phyloP scores from a whole-genome alignment of 2,888 invertebrate species.

The Xylota segnis region DNA sequence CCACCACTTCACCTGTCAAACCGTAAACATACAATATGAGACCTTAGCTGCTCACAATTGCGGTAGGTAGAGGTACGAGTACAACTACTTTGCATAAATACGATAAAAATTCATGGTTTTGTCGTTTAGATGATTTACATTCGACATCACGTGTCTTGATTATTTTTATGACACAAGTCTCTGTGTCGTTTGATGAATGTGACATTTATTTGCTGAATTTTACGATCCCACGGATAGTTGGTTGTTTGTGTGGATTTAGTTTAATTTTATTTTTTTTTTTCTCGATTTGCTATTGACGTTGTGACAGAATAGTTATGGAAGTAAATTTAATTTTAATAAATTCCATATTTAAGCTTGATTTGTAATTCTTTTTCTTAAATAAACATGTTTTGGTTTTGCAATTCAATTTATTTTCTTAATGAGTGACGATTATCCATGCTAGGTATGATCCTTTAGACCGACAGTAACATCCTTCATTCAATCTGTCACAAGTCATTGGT shows the following conservation, averaged over 20 bases:
- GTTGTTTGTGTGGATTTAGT: background rate
- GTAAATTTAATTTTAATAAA: no score
- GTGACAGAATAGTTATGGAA: background rate
- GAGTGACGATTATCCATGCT: no score
- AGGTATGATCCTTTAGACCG: no score
- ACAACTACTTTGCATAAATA: slow-evolving; percentile 42
- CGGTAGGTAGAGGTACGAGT: slow-evolving; percentile 34
- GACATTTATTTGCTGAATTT: slow-evolving; percentile 61
- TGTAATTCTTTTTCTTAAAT: no score
- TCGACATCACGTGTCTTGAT: slow-evolving; percentile 56
- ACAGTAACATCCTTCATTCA: no score
- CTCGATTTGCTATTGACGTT: background rate
- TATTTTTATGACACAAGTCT: slow-evolving; percentile 53
- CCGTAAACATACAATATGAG: slow-evolving; percentile 19
- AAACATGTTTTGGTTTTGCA: no score
- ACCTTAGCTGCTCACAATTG: slow-evolving; percentile 6
- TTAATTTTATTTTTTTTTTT: background rate
- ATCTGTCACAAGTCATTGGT: no score
- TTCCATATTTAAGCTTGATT: no score
- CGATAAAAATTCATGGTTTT: slow-evolving; percentile 37
- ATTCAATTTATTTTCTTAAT: no score
- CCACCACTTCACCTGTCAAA: slow-evolving; percentile 24
- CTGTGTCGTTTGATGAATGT: slow-evolving; percentile 56
- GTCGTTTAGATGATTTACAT: slow-evolving; percentile 61
- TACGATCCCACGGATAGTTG: slow-evolving; percentile 32